Base-by-base conservation (phyloP, 2,888 invertebrate species). In the Lissocephala sabroskyi region DNA sequence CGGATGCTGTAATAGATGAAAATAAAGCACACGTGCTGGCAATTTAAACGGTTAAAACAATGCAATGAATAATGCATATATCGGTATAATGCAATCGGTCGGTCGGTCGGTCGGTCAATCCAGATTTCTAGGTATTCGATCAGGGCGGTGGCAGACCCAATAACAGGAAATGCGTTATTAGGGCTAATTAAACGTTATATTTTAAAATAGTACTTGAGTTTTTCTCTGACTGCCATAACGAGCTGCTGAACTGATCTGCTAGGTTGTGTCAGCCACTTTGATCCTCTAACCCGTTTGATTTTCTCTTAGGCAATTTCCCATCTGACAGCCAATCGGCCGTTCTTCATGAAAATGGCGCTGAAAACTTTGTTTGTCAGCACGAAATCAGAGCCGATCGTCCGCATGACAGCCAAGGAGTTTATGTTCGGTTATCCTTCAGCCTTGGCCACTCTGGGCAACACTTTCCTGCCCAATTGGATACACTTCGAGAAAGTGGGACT, bases 391-490 rank as follows among this genome's bases (percentile, higher is more conserved):
- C 93, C 95, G 0, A 85, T 96, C 14, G 89, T 91, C 2, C 85
- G 87, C 74, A 93, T 94, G 91, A 93, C 94, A 0, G 95, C 95
- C 0, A 88, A 85, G 54, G 94, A 95, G 81, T 94, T 95, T 82
- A 93, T 96, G 93, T 95, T 95, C 85, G 95, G 95, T 0, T 94
- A 93, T 84, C 86, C 91, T 61, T 92, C 93, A n/a, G 86, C 92
- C 2, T 85, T 96, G 49, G 91, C 96, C 84, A 91, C 92, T 1
- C 82, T 96, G 45, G 95, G 95, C 0, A 93, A 95, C 82, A 91
- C 90, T 13, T 88, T 95, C 65, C 85, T 95, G 85, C 93, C 94
- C 0, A 88, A 90, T 9, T 95, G 95, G 92, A 93, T 95, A 46
- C 90, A 89, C 49, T 95, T 95, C 79, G 93, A 95, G 66, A 94